Evolutionary conservation across 1,140 invertebrate genomes (phyloP).

Genomic region (Diplogasteroides magnus): DNA sequence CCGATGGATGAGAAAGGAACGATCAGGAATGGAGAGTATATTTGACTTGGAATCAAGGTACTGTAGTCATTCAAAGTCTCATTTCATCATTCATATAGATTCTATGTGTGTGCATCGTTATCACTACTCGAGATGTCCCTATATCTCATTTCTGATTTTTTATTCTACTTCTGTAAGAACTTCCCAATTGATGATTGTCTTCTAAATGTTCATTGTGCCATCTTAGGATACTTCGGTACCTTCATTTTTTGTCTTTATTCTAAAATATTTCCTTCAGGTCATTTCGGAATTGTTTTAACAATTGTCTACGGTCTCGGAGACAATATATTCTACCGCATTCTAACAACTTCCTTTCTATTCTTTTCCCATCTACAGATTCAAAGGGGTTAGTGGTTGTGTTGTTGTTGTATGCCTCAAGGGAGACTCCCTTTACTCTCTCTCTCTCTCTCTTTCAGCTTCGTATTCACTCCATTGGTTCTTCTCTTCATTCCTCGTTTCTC

Average conservation of each 20-base stretch:
- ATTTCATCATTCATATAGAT: slow-evolving; percentile 17
- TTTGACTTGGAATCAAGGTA: slow-evolving; percentile 49
- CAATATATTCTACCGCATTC: slow-evolving; percentile 36
- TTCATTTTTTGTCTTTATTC: slow-evolving; percentile 2
- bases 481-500: no score
- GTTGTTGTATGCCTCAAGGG: no score
- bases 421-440: slow-evolving; percentile 2
- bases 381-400: slow-evolving; percentile 25
- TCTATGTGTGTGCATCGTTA: slow-evolving; percentile 45
- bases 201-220: slow-evolving; percentile 17
- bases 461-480: neutral
- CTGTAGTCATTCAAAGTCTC: neutral
- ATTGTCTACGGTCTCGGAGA: slow-evolving; percentile 49
- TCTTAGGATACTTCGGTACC: slow-evolving; percentile 48
- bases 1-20: slow-evolving; percentile 40
- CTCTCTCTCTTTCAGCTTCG: neutral
- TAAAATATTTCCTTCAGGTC: slow-evolving; percentile 35
- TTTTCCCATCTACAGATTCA: slow-evolving; percentile 53
- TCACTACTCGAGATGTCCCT: slow-evolving; percentile 37
- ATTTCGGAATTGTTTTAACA: slow-evolving; percentile 47
- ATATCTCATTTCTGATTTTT: slow-evolving; percentile 15
- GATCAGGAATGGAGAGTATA: slow-evolving; percentile 12
- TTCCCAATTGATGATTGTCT: neutral
- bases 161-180: slow-evolving; percentile 14
- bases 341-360: slow-evolving; percentile 44